These are phyloP conservation scores for Bombylius discolor DNA, from an alignment of 2,888 invertebrate genomes.

Conservation along the genomic window DNA sequence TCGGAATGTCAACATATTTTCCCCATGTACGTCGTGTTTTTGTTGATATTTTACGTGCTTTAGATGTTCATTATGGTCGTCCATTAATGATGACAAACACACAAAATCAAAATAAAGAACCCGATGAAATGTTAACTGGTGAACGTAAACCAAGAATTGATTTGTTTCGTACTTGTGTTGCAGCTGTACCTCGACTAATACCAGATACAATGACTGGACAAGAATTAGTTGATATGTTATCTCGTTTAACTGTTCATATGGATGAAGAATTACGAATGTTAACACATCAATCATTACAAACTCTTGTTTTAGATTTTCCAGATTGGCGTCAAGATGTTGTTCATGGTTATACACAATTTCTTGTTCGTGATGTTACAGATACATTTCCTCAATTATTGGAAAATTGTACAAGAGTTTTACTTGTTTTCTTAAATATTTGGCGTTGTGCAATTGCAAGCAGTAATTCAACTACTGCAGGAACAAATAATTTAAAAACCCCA, in stretches of 20 bases:
- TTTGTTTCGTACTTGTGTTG: constrained; percentile 94
- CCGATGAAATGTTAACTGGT: constrained; percentile 82
- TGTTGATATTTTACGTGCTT: constrained; percentile 84
- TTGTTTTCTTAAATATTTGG: constrained; percentile 88
- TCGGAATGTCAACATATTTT: constrained; percentile 95
- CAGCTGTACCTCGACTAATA: constrained; percentile 92
- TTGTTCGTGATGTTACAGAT: constrained; percentile 70
- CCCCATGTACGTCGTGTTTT: constrained; percentile 90
- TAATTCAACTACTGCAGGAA: constrained; percentile 9
- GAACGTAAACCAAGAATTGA: constrained; percentile 97
- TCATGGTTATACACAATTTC: constrained; percentile 86
- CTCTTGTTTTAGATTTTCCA: constrained; percentile 88
- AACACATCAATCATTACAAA: constrained; percentile 90
- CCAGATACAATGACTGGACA: constrained; percentile 94
- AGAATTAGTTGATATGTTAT: constrained; percentile 87
- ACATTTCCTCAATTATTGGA: constrained; percentile 57
- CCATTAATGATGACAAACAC: constrained; percentile 93
- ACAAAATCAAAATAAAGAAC: constrained; percentile 90
- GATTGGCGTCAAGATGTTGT: constrained; percentile 97
- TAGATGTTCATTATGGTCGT: constrained; percentile 93
- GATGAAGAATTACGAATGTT: constrained; percentile 92
- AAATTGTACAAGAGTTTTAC: constrained; percentile 80
- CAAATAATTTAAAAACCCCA: constrained; percentile 19
- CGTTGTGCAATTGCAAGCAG: constrained; percentile 54
- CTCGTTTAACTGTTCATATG: constrained; percentile 92